Evolutionary conservation across 1,140 invertebrate genomes (phyloP).

Genomic region (Elymnias hypermnestra): DNA sequence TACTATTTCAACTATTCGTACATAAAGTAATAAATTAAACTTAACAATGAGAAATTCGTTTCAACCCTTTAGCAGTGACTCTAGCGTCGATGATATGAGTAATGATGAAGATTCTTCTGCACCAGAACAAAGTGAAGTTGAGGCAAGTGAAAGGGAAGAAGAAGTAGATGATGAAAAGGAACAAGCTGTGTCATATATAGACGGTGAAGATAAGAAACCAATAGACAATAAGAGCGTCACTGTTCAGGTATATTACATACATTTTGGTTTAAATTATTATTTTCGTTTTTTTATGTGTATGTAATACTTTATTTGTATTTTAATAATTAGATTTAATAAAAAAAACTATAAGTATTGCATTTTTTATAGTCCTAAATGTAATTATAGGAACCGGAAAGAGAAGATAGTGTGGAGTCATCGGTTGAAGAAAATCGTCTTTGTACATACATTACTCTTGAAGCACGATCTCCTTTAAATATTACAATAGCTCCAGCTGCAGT

Average conservation of each 20-base stretch:
- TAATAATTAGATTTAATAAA: too few relatives aligned
- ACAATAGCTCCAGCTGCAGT: slow-evolving; percentile 82
- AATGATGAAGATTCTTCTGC: slow-evolving; percentile 83
- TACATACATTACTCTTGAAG: slow-evolving; percentile 81
- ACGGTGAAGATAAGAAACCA: slow-evolving; percentile 47
- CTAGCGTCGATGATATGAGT: slow-evolving; percentile 84
- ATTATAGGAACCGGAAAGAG: slow-evolving; percentile 52
- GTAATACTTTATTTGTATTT: too few relatives aligned
- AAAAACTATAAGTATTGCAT: too few relatives aligned
- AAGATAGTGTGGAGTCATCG: slow-evolving; percentile 67
- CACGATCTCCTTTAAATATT: slow-evolving; percentile 80
- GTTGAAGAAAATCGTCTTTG: slow-evolving; percentile 76
- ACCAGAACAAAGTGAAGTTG: slow-evolving; percentile 76
- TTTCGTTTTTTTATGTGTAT: too few relatives aligned
- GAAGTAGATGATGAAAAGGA: slow-evolving; percentile 37
- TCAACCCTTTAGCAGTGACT: slow-evolving; percentile 80
- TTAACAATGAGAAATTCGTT: too few relatives aligned
- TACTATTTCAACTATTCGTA: too few relatives aligned
- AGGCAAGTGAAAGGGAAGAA: slow-evolving; percentile 53
- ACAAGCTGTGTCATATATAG: slow-evolving; percentile 41
- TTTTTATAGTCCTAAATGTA: too few relatives aligned
- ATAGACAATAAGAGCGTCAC: slow-evolving; percentile 51
- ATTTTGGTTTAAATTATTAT: too few relatives aligned
- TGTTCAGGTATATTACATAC: too few relatives aligned
- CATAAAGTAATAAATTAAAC: too few relatives aligned